Percentiles rank a stretch among this genome's conserved stretches.
These are phyloP conservation scores for Lepeophtheirus salmonis DNA, from an alignment of 1,140 invertebrate species.

Conservation along the genomic window DNA sequence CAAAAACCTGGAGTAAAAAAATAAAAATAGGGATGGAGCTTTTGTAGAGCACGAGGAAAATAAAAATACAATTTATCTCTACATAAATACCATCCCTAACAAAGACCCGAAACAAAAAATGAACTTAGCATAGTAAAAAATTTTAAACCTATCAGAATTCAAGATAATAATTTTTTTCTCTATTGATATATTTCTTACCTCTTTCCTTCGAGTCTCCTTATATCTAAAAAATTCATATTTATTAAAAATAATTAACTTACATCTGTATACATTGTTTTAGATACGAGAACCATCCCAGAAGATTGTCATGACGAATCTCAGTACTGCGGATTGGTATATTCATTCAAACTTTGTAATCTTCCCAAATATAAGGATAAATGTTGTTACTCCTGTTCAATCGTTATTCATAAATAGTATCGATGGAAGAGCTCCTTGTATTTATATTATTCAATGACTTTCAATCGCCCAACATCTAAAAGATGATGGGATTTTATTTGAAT, in stretches of 20 bases:
- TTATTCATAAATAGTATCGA: background rate
- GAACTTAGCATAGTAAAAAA: background rate
- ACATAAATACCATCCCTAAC: no score
- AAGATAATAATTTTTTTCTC: no score
- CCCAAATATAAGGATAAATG: conserved; percentile 7
- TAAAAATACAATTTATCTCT: background rate
- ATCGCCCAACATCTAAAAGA: background rate
- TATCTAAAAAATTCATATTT: background rate
- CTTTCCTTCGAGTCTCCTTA: background rate
- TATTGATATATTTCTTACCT: no score
- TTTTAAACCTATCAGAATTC: no score
- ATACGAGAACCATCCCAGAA: background rate
- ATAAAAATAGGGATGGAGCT: background rate
- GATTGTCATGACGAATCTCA: background rate
- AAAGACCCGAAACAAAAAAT: no score
- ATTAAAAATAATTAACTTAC: background rate
- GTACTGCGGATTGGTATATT: conserved; percentile 6
- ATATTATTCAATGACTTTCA: background rate
- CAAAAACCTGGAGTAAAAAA: background rate
- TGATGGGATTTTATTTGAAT: no score
- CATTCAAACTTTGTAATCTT: conserved; percentile 7
- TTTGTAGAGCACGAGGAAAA: background rate
- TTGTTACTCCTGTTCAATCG: background rate
- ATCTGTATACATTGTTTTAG: background rate
- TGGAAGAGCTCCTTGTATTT: no score